Evolutionary conservation across 2,797 vertebrate species (phyloP).

Genomic region (Masticophis lateralis): DNA sequence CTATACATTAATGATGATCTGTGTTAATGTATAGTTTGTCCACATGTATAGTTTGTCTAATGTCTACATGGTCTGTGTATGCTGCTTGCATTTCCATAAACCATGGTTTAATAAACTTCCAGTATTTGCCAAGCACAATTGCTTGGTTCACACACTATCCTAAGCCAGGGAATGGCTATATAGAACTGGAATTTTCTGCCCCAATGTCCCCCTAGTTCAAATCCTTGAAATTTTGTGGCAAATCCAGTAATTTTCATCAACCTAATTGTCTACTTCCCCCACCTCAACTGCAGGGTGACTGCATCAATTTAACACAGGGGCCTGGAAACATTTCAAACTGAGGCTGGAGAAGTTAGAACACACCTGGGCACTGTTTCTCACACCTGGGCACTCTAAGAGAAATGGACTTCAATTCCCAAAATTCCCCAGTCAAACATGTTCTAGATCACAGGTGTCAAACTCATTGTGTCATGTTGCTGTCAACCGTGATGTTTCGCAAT

Average conservation of each 20-base stretch:
- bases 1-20: not conserved
- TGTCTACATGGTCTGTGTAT: not conserved
- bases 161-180: not conserved
- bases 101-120: not conserved
- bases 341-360: not conserved
- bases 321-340: not conserved
- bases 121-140: not conserved
- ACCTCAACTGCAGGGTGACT: not conserved
- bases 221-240: not conserved
- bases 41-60: too few species aligned
- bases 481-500: accelerated
- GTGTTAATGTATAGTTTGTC: too few species aligned
- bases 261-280: not conserved
- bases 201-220: not conserved
- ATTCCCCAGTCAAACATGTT: not conserved
- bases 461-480: too few species aligned
- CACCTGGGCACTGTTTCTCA: not conserved
- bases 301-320: not conserved
- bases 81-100: not conserved
- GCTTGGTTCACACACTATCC: not conserved
- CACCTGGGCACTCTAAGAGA: not conserved
- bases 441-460: not conserved
- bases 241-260: not conserved
- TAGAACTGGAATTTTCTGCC: not conserved
- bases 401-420: not conserved